These are phyloP conservation scores for Alviniconcha marisindica DNA, from an alignment of 1,140 invertebrate genomes.

Conservation along the genomic window DNA sequence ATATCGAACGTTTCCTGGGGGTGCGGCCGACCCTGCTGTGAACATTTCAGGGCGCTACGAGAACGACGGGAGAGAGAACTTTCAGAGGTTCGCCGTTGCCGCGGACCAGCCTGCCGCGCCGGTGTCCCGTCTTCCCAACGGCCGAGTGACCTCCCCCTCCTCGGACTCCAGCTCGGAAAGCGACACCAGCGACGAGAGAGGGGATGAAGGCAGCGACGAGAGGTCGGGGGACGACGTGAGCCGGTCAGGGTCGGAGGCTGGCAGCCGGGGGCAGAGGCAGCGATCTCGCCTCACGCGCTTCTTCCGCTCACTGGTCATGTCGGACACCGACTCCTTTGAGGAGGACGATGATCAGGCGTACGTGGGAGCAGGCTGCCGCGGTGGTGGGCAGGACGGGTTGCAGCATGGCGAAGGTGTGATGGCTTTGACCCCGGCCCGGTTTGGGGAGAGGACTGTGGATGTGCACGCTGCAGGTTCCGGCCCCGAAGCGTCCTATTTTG, in stretches of 20 bases:
- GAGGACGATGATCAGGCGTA: constrained; percentile 11
- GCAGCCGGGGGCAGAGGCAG: constrained; percentile 24
- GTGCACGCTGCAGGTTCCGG: not conserved
- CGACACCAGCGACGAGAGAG: constrained; percentile 23
- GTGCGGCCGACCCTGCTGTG: not conserved
- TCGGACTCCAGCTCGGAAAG: constrained; percentile 16
- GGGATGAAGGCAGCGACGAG: constrained; percentile 27
- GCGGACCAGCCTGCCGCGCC: not conserved
- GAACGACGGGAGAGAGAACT: not conserved
- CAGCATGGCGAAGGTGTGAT: no score
- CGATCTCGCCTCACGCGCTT: constrained; percentile 31
- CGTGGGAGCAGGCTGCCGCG: not conserved
- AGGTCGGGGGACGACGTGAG: not conserved
- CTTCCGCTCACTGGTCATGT: constrained; percentile 33
- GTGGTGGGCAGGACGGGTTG: not conserved
- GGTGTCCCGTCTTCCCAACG: not conserved
- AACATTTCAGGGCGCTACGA: constrained; percentile 5
- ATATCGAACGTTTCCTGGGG: not conserved
- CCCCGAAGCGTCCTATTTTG: not conserved
- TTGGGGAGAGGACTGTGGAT: not conserved
- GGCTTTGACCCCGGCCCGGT: no score
- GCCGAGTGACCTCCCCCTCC: not conserved
- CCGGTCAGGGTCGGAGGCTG: constrained; percentile 9
- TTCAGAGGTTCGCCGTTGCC: constrained; percentile 1
- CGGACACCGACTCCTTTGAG: constrained; percentile 12